Conservation (phyloP, 2,888 invertebrate species). For the Panzeria rudis region DNA sequence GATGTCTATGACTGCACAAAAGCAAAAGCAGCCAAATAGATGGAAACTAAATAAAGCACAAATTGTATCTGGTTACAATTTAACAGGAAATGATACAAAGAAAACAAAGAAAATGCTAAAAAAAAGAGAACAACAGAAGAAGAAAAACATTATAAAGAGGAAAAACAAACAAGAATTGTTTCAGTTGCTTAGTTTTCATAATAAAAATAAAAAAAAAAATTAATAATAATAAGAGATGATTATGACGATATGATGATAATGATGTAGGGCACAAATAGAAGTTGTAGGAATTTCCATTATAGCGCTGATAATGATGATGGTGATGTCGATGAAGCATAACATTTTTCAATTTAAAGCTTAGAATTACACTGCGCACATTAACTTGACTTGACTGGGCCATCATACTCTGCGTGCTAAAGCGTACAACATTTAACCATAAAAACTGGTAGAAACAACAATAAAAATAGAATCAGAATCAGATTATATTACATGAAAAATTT, state of each 20-base stretch:
- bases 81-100: slow-evolving; percentile 66
- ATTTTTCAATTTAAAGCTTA: slow-evolving; percentile 61
- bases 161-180: slow-evolving; percentile 50
- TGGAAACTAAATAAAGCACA: slow-evolving; percentile 45
- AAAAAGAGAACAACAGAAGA: background rate
- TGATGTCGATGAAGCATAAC: slow-evolving; percentile 53
- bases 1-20: slow-evolving; percentile 10
- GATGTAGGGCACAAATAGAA: slow-evolving; percentile 30
- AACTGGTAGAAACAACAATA: slow-evolving; percentile 32
- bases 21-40: slow-evolving; percentile 12
- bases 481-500: slow-evolving; percentile 64
- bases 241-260: slow-evolving; percentile 4
- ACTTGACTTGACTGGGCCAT: slow-evolving; percentile 26
- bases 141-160: slow-evolving; percentile 9
- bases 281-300: slow-evolving; percentile 6
- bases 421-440: slow-evolving; percentile 68
- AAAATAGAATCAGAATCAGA: slow-evolving; percentile 54
- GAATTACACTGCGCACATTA: slow-evolving; percentile 51
- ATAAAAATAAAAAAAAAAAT: slow-evolving; percentile 16
- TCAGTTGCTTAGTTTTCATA: slow-evolving; percentile 37
- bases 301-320: background rate
- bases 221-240: slow-evolving; percentile 13
- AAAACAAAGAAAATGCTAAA: slow-evolving; percentile 45
- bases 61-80: slow-evolving; percentile 73
- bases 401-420: slow-evolving; percentile 72